Evolutionary conservation across 2,113 vertebrate genomes (phyloP).

Genomic region (Theristicus caerulescens): DNA sequence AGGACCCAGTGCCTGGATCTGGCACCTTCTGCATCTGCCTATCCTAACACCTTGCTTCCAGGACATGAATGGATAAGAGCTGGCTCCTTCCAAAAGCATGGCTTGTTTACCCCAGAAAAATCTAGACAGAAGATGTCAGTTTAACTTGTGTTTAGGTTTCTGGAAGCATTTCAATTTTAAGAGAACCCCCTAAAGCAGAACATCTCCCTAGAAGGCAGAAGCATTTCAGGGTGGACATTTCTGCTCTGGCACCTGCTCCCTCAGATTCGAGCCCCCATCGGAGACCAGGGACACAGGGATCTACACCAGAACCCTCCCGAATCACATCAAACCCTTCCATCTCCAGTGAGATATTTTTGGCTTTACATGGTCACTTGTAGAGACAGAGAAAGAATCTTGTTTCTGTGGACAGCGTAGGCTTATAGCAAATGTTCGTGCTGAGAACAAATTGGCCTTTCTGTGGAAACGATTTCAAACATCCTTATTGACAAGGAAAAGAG

Average conservation of each 20-base stretch:
- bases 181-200: background rate
- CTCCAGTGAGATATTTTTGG: background rate
- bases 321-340: background rate
- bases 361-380: background rate
- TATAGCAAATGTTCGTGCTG: rapidly evolving
- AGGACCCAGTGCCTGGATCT: background rate
- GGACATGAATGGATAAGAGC: rapidly evolving
- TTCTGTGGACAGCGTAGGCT: background rate
- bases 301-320: background rate
- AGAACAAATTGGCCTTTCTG: background rate
- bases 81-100: background rate
- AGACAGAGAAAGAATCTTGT: background rate
- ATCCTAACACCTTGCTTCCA: background rate
- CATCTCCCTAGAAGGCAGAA: background rate
- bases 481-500: background rate
- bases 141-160: background rate
- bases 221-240: background rate
- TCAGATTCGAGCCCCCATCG: background rate
- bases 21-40: background rate
- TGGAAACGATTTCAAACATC: background rate
- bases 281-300: rapidly evolving
- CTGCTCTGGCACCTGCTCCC: background rate
- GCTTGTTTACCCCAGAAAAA: background rate
- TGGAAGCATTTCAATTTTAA: background rate
- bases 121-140: no score